Evolutionary conservation across 2,888 invertebrate genomes (phyloP).

Genomic region (Polylopha cassiicola): DNA sequence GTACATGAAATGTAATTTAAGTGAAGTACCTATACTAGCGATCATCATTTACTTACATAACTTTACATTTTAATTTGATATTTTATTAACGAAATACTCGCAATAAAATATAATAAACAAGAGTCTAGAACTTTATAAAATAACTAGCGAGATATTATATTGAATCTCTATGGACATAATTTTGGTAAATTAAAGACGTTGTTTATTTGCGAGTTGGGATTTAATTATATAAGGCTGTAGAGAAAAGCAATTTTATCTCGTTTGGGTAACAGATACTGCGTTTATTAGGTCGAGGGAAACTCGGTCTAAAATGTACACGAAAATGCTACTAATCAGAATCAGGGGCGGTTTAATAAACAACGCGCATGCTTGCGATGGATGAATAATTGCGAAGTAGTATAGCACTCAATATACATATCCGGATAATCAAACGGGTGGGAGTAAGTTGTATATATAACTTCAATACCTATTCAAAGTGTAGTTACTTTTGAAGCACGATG

Average conservation of each 20-base stretch:
- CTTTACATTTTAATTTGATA: too few species aligned
- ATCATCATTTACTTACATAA: too few species aligned
- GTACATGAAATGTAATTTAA: too few species aligned
- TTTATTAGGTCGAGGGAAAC: slow-evolving; percentile 21
- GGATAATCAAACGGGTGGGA: slow-evolving; percentile 2
- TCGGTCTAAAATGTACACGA: slow-evolving; percentile 15
- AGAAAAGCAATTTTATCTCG: slow-evolving; percentile 23
- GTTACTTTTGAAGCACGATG: slow-evolving; percentile 39
- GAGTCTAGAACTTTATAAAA: too few species aligned
- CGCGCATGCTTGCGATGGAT: slow-evolving; percentile 1
- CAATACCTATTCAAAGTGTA: slow-evolving; percentile 21
- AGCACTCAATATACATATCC: too few species aligned
- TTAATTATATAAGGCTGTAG: slow-evolving; percentile 20
- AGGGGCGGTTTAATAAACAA: slow-evolving; percentile 17
- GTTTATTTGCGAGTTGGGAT: slow-evolving; percentile 21
- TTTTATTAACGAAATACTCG: too few species aligned
- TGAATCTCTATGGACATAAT: too few species aligned
- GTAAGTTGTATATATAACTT: too few species aligned
- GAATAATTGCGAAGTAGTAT: slow-evolving; percentile 13
- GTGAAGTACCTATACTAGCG: too few species aligned
- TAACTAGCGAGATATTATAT: too few species aligned
- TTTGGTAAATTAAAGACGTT: slow-evolving; percentile 22
- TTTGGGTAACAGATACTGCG: slow-evolving; percentile 20
- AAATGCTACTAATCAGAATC: slow-evolving; percentile 23
- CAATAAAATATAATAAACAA: too few species aligned